Base-by-base conservation (phyloP, 1,140 invertebrate genomes). In the Drosophila ficusphila region DNA sequence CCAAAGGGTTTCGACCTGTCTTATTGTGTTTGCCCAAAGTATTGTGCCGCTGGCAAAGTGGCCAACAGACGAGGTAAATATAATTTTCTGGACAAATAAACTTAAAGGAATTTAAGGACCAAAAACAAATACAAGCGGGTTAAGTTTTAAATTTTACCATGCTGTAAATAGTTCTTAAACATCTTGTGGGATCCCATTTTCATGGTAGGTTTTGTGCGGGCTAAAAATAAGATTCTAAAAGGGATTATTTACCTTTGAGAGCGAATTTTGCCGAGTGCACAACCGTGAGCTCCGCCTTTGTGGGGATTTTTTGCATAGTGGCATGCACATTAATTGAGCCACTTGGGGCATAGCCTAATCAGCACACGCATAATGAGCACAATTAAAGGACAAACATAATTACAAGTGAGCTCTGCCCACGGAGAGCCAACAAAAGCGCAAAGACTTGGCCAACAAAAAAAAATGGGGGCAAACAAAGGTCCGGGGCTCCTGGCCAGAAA, bases 381-480 rank as follows among this genome's bases (percentile, higher is more conserved):
- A 86, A 86, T 86, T 86, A 86, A 81, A 88, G 81, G 82, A 88
- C 81, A 86, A 86, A 86, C 76, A 86, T 81, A 86, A 86, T 88
- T 86, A 88, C 76, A 74, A 77, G 61, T 61, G 60, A 75, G 64
- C 52, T 60, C 67, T 69, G 52, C 73, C 65, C 41, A 34, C 70
- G 41, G 44, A 51, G 36, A n/a, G 23, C 56, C 21, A 58, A 58
- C 51, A 57, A 61, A 64, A 56, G 73, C 27, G 60, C 68, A 82
- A 82, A 81, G 39, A 36, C 19, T 41, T n/a, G 16, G 64, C 18
- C 33, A 29, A 61, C 61, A 23, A 16, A 19, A 67, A 64, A 21
- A 16, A 19, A 67, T 51, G 16, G 44, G 44, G 62, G 44, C 25
- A 41, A 67, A 64, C 44, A 67, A 61, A 46, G 29, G 25, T 6